Evolutionary conservation across 2,888 invertebrate species (phyloP), one percentile per base, ranked within the genome.

Genomic region (Biston stratarius): DNA sequence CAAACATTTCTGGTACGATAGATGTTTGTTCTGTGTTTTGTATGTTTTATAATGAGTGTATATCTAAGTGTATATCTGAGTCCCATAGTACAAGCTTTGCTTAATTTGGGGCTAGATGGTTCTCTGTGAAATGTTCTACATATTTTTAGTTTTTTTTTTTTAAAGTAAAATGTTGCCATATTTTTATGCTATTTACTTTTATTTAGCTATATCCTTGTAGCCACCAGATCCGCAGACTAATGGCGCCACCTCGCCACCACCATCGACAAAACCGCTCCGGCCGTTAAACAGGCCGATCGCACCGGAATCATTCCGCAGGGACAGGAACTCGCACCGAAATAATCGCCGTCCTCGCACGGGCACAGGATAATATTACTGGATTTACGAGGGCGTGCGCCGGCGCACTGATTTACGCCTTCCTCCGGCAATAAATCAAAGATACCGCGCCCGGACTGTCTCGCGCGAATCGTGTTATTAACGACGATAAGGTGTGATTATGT

Each of bases 381-480:
- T 92, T 93, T 93, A 93, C 87, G 92, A 89, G 86, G 83, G 83
- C 84, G 82, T 86, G 86, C 85, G 88, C 90, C 85, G 83, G 86
- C 83, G 86, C 83, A 77, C 77, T 92, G 93, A 93, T 93, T 92
- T 92, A 93, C 87, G 83, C 84, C 88, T 92, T 93, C 93, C 93
- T 89, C 77, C 51, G 15, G 49, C 62, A 24, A 51, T 68, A 63
- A 64, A 64, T 68, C 56, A 63, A 24, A 24, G 24, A 24, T 51
- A 63, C 58, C 53, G 49, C 12, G 49, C 40, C 12, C 40, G 53
- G 45, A 40, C 56, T 56, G 63, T 60, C 61, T 53, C 42, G 38
- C 42, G 38, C 61, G 48, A 45, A 61, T 60, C 15, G 33, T 12
- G 56, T n/a, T 47, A 47, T 61, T 61, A 61, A 34, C 8, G 55